Evolutionary conservation across 2,888 invertebrate genomes (phyloP).

Genomic region (Caenorhabditis parvicauda): DNA sequence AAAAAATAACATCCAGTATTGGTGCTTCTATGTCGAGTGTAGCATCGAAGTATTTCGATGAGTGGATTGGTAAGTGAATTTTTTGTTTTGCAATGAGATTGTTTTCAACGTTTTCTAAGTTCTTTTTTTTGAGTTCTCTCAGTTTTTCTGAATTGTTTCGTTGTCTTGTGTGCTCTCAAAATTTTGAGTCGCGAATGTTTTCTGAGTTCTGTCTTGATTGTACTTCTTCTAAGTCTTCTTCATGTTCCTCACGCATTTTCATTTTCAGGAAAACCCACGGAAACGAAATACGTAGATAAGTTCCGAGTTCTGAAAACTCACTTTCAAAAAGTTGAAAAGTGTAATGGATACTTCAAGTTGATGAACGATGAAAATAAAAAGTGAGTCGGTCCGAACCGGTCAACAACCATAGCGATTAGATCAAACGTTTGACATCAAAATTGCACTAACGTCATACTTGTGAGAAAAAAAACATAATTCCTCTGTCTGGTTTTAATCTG

Average conservation of each 20-base stretch:
- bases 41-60: conserved; percentile 21
- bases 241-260: neutral
- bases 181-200: too few species aligned
- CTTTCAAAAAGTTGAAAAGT: conserved; percentile 32
- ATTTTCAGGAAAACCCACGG: neutral
- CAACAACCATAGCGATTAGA: too few species aligned
- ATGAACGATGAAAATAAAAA: conserved; percentile 46
- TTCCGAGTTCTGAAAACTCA: conserved; percentile 20
- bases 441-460: too few species aligned
- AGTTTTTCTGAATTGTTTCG: too few species aligned
- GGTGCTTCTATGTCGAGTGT: conserved; percentile 10
- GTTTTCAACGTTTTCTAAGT: neutral
- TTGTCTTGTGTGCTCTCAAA: too few species aligned
- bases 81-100: neutral
- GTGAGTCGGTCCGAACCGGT: too few species aligned
- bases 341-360: conserved; percentile 46
- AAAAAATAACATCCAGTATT: conserved; percentile 1
- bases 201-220: too few species aligned
- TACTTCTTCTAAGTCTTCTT: too few species aligned
- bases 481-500: too few species aligned
- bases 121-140: neutral
- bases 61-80: conserved; percentile 6
- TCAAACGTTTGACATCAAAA: too few species aligned
- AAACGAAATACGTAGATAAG: conserved; percentile 11
- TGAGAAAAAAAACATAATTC: too few species aligned